Percentiles rank a stretch among this genome's conserved stretches.
Conservation (phyloP, 2,113 vertebrate genomes). For the Sus scrofa region T2T-Sscrofa CM000812.6:111926501-111927000, state of each 20-base stretch:
- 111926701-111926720: not conserved
- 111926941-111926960: conserved; percentile 13
- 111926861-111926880: not conserved
- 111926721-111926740: not conserved
- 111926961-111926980: not conserved
- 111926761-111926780: not conserved
- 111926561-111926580: rapidly evolving
- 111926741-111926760: not conserved
- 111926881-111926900: not conserved
- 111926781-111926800: not conserved
- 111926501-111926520: not conserved
- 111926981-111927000: not conserved
- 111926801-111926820: not conserved
- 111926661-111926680: not conserved
- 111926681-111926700: not conserved
- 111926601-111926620: not conserved
- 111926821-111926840: not conserved
- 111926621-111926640: not conserved
- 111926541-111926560: not conserved
- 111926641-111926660: not conserved
- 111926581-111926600: not conserved
- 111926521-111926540: not conserved
- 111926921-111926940: conserved; percentile 24
- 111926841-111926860: not conserved
- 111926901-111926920: not conserved